These are phyloP conservation scores for Drosophila recens DNA, from an alignment of 2,888 invertebrate species.

Conservation along the genomic window DNA sequence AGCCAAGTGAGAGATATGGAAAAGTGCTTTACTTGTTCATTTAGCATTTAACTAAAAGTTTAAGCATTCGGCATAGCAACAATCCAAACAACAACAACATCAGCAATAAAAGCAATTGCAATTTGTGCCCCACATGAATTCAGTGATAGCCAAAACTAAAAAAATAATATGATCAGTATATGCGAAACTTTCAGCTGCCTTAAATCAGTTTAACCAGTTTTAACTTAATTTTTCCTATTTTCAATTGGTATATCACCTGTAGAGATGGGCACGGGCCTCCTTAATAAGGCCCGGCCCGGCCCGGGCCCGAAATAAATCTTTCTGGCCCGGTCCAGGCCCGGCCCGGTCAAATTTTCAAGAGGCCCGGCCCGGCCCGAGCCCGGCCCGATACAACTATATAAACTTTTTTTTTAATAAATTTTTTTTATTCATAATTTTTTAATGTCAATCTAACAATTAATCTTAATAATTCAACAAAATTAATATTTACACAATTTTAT, in stretches of 20 bases:
- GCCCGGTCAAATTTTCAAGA: no score
- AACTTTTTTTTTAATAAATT: no score
- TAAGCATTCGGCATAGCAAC: conserved; percentile 39
- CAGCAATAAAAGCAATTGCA: conserved; percentile 7
- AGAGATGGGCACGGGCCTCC: no score
- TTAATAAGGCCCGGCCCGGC: no score
- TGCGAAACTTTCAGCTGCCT: conserved; percentile 41
- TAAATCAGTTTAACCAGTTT: conserved; percentile 33
- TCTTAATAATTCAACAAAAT: no score
- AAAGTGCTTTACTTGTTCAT: conserved; percentile 55
- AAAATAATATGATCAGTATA: conserved; percentile 13
- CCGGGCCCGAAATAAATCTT: no score
- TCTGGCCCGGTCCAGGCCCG: no score
- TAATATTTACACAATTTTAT: no score
- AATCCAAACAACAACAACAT: conserved; percentile 7
- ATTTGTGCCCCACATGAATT: conserved; percentile 38
- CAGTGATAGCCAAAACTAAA: not conserved
- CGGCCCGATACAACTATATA: no score
- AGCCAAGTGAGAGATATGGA: conserved; percentile 5
- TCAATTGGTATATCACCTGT: not conserved
- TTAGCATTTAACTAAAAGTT: conserved; percentile 42
- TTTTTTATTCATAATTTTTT: no score
- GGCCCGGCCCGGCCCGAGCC: no score
- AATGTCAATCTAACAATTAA: no score
- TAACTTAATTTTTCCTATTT: conserved; percentile 31